Evolutionary conservation across 2,113 vertebrate genomes (phyloP).

Genomic region (Anser cygnoides): DNA sequence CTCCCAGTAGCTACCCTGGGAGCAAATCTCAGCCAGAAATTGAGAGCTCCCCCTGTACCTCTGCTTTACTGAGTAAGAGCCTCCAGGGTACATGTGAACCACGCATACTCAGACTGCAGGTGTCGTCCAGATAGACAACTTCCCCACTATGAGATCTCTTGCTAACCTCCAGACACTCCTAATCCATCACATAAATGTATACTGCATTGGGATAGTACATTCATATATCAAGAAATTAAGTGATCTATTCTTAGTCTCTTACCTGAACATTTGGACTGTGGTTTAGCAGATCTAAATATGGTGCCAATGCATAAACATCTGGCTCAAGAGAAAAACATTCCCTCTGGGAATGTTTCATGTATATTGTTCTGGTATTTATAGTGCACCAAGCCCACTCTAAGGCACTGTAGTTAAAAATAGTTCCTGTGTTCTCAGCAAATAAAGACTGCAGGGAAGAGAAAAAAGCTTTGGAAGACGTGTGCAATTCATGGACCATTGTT

Average conservation of each 20-base stretch:
- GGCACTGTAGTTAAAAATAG: constrained; percentile 82
- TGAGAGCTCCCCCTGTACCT: not conserved
- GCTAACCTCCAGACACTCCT: not conserved
- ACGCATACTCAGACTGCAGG: rapidly evolving
- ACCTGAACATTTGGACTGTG: constrained; percentile 90
- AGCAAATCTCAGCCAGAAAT: not conserved
- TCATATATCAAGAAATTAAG: not conserved
- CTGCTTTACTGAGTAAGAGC: not conserved
- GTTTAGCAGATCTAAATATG: constrained; percentile 93
- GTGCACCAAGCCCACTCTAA: constrained; percentile 95
- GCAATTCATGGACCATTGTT: constrained; percentile 71
- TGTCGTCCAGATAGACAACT: not conserved
- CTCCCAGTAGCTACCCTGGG: not conserved
- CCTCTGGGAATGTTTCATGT: constrained; percentile 78
- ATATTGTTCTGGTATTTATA: constrained; percentile 92
- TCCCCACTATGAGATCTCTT: not conserved
- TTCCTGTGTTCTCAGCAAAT: constrained; percentile 71
- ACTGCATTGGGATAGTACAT: not conserved
- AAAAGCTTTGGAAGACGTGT: constrained; percentile 75
- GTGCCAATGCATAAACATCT: constrained; percentile 88
- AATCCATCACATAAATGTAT: not conserved
- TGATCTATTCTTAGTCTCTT: not conserved
- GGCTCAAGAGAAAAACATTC: constrained; percentile 79
- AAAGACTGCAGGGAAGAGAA: constrained; percentile 88
- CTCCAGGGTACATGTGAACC: not conserved